Percentiles rank a stretch among this genome's conserved stretches.
Evolutionary conservation across 1,140 invertebrate genomes (phyloP).

Genomic region (Batillaria attramentaria): DNA sequence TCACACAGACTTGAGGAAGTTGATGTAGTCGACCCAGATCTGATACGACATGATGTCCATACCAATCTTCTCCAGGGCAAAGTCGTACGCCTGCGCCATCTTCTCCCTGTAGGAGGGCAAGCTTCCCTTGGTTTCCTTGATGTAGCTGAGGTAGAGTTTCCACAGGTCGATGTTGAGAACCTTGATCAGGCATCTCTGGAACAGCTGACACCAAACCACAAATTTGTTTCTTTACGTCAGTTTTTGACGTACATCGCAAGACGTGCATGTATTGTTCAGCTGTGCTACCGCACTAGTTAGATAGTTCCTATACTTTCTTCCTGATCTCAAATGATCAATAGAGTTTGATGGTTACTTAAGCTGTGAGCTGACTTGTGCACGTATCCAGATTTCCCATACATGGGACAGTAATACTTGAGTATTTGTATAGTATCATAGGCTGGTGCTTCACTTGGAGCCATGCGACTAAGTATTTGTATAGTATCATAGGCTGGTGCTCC

Average conservation of each 20-base stretch:
- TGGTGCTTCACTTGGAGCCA: too few relatives aligned
- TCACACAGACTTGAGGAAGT: constrained; percentile 95
- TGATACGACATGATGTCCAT: constrained; percentile 97
- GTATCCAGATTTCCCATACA: too few relatives aligned
- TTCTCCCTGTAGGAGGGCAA: constrained; percentile 97
- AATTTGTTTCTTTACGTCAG: neutral
- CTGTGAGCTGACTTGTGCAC: too few relatives aligned
- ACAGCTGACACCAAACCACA: constrained; percentile 82
- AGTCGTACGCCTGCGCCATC: constrained; percentile 99
- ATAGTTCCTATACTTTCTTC: too few relatives aligned
- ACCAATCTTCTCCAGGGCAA: constrained; percentile 98
- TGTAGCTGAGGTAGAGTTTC: constrained; percentile 97
- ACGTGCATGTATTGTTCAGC: neutral
- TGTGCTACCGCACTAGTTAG: too few relatives aligned
- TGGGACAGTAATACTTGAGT: too few relatives aligned
- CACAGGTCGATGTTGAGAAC: constrained; percentile 99
- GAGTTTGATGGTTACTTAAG: too few relatives aligned
- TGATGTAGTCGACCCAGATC: constrained; percentile 98
- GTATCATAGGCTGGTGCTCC: too few relatives aligned
- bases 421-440: too few relatives aligned
- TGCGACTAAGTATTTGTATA: too few relatives aligned
- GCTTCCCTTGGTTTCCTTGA: constrained; percentile 96
- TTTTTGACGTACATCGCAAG: neutral
- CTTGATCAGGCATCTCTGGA: constrained; percentile 98
- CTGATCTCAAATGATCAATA: too few relatives aligned